Evolutionary conservation across 1,140 invertebrate genomes (phyloP).

Genomic region (Diabrotica undecimpunctata): DNA sequence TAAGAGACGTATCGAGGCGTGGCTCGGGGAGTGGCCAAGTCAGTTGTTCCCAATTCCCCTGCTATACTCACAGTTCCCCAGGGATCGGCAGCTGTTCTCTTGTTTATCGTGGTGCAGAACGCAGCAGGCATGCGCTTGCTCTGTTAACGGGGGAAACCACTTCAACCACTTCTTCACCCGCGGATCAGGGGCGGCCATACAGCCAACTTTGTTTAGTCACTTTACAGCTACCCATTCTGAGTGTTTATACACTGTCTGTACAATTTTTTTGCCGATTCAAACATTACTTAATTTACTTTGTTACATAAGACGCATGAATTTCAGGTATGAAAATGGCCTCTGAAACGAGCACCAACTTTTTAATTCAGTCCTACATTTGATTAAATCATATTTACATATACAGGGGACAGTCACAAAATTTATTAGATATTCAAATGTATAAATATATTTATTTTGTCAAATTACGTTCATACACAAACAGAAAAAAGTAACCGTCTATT

Average conservation of each 20-base stretch:
- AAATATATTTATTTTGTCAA: too few relatives aligned
- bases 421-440: too few relatives aligned
- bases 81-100: conserved; percentile 23
- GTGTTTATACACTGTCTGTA: conserved; percentile 1
- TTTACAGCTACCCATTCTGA: conserved; percentile 4
- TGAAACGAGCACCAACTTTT: not conserved
- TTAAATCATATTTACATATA: not conserved
- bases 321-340: not conserved
- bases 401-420: not conserved
- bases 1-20: conserved; percentile 4
- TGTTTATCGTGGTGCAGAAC: conserved; percentile 16
- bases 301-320: not conserved
- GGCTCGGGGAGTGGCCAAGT: conserved; percentile 3
- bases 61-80: conserved; percentile 9
- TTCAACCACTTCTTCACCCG: conserved; percentile 11
- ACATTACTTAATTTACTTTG: not conserved
- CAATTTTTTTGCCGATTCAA: not conserved
- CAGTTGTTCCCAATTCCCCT: conserved; percentile 6
- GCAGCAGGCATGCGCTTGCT: conserved; percentile 9
- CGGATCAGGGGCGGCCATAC: conserved; percentile 16
- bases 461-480: too few relatives aligned
- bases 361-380: not conserved
- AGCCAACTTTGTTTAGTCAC: conserved; percentile 13
- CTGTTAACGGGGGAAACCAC: conserved; percentile 12
- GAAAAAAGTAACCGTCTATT: too few relatives aligned